Conservation (phyloP, 1,140 invertebrate genomes). For the Solen grandis region DNA sequence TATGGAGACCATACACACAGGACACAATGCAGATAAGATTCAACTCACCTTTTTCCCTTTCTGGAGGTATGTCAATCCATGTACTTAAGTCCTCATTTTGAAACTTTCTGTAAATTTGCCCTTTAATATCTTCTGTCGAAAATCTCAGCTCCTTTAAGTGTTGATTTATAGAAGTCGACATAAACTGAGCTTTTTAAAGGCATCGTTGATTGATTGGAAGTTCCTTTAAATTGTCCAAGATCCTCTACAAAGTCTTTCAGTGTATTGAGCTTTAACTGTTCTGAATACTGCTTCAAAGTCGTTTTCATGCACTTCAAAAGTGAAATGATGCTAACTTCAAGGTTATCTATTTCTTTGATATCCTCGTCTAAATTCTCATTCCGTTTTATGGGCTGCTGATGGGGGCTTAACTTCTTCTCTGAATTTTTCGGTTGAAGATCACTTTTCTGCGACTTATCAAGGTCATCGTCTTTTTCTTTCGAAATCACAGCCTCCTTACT, state of each 20-base stretch:
- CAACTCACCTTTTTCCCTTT: constrained; percentile 45
- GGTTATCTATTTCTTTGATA: background rate
- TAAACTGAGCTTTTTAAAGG: constrained; percentile 13
- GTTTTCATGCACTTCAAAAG: constrained; percentile 30
- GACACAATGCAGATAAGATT: no score
- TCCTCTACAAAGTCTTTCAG: constrained; percentile 40
- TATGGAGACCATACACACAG: no score
- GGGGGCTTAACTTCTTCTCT: constrained; percentile 40
- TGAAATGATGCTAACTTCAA: constrained; percentile 9
- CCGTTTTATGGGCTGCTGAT: constrained; percentile 25
- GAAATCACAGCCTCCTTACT: no score
- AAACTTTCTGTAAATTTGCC: constrained; percentile 32
- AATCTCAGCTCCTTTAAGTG: constrained; percentile 25
- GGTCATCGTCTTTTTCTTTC: background rate
- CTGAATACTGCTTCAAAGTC: constrained; percentile 37
- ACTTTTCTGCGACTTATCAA: background rate
- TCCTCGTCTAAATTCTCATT: constrained; percentile 30
- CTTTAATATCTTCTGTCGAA: constrained; percentile 19
- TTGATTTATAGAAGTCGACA: constrained; percentile 13
- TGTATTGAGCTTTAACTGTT: constrained; percentile 29
- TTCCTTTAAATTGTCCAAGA: constrained; percentile 45
- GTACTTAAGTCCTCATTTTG: constrained; percentile 42
- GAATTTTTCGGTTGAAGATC: background rate
- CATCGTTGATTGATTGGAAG: constrained; percentile 29
- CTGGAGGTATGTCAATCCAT: constrained; percentile 21